phyloP scores from a whole-genome alignment of 2,888 invertebrate species.

The Graphium colonna region DNA sequence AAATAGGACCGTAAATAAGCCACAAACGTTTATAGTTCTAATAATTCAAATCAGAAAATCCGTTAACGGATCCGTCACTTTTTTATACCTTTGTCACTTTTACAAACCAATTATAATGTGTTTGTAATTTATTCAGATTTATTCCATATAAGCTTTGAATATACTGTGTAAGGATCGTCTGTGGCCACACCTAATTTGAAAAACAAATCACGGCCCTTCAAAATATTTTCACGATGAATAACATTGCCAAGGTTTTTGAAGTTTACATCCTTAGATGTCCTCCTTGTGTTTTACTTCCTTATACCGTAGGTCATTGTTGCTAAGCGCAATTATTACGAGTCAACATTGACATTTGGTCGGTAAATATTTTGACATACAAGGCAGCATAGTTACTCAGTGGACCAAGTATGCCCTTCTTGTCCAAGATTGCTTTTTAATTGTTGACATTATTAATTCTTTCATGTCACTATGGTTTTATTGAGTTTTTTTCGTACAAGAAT shows the following conservation, averaged over 20 bases:
- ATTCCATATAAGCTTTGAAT: background rate
- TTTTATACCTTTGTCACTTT: background rate
- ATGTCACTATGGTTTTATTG: too few relatives aligned
- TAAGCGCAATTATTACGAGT: background rate
- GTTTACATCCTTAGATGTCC: background rate
- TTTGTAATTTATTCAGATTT: constrained; percentile 7
- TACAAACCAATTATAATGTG: background rate
- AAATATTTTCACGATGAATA: constrained; percentile 15
- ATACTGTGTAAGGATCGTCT: background rate
- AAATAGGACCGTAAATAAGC: background rate
- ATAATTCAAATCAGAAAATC: background rate
- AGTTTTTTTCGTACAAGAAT: too few relatives aligned
- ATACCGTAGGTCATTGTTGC: background rate
- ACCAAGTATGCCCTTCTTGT: too few relatives aligned
- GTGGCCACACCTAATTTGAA: background rate
- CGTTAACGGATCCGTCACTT: background rate
- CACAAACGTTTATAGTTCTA: background rate
- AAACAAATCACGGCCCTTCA: background rate
- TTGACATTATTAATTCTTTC: too few relatives aligned
- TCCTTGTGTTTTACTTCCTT: constrained; percentile 5
- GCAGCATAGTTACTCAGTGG: too few relatives aligned
- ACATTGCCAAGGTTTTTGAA: background rate
- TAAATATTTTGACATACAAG: too few relatives aligned
- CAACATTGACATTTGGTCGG: too few relatives aligned
- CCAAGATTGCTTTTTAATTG: too few relatives aligned